Base-by-base conservation (phyloP, 2,113 vertebrate species). In the Hippocampus barbouri region DNA sequence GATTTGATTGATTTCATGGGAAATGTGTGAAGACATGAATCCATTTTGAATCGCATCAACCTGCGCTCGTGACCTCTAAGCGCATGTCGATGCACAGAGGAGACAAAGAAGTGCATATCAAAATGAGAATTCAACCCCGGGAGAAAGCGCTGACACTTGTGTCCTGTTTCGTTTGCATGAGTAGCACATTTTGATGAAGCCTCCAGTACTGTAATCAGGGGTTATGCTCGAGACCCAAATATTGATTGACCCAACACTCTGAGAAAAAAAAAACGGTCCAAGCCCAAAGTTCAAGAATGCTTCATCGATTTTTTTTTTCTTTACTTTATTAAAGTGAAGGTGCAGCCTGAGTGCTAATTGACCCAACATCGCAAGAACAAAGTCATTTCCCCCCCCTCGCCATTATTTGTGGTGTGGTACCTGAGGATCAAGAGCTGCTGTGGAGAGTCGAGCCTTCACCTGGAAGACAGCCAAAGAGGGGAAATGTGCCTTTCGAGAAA, bases 371-470 rank as follows among this genome's bases (percentile, higher is more conserved):
- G 62, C 56, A n/a, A 23, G 6, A 57, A 73, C 27, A 27, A 20
- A 69, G 30, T 74, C 47, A 79, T 81, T 75, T 53, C n/a, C 63
- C 61, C 30, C 34, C 4, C 34, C 34, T 34, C 34, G 34, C 34
- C 34, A 6, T 69, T 41, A 71, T 18, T 30, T n/a, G 3, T 40
- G 56, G 23, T 59, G 16, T 2, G 2, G 66, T 86, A 89, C 89
- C 89, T 90, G 85, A 12, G 76, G 41, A 38, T 89, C 86, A 3
- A 80, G 27, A 49, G 85, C 41, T 67, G 85, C 57, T 62, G 76
- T 76, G 53, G 85, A 69, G 56, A 90, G 74, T 71, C 81, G 78
- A 67, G 82, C 84, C 45, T 89, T 90, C 38, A 91, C 82, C 90
- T 90, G 78, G 54, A 84, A 73, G 47, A 78, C 34, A 84, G 56